Evolutionary conservation across 2,113 vertebrate genomes (phyloP).

Genomic region (Trinectes maculatus): DNA sequence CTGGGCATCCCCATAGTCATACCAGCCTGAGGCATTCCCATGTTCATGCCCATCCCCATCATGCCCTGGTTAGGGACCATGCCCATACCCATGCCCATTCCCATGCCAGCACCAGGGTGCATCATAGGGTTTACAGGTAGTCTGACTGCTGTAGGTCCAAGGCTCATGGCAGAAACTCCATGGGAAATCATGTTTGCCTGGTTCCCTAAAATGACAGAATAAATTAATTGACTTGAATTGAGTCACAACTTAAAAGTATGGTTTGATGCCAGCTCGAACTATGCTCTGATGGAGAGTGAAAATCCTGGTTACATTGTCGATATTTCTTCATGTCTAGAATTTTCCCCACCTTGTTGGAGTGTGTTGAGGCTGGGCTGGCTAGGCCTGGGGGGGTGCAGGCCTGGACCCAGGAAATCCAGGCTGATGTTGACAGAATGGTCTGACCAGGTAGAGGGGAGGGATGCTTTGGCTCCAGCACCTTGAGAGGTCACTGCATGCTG

Average conservation of each 20-base stretch:
- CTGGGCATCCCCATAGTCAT: conserved; percentile 87
- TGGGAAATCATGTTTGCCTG: conserved; percentile 90
- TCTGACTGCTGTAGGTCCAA: conserved; percentile 84
- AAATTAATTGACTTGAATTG: conserved; percentile 3
- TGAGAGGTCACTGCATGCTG: conserved; percentile 85
- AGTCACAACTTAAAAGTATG: neutral
- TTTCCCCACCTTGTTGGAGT: conserved; percentile 90
- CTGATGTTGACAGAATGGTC: conserved; percentile 96
- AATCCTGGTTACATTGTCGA: neutral
- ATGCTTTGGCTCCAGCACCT: conserved; percentile 84
- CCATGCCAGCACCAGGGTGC: conserved; percentile 77
- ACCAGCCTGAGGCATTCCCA: conserved; percentile 83
- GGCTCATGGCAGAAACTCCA: conserved; percentile 89
- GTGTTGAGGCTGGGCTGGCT: conserved; percentile 93
- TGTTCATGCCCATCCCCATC: conserved; percentile 89
- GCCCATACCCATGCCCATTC: conserved; percentile 65
- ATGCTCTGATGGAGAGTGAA: conserved; percentile 2
- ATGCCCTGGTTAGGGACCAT: conserved; percentile 85
- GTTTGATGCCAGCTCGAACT: no score
- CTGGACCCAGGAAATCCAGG: conserved; percentile 94
- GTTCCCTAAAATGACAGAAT: conserved; percentile 79
- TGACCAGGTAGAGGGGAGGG: conserved; percentile 95
- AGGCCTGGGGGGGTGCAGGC: conserved; percentile 91
- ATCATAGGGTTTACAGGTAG: conserved; percentile 83
- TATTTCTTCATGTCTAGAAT: neutral